These are phyloP conservation scores for Phortica magna DNA, from an alignment of 2,888 invertebrate genomes.

Conservation along the genomic window DNA sequence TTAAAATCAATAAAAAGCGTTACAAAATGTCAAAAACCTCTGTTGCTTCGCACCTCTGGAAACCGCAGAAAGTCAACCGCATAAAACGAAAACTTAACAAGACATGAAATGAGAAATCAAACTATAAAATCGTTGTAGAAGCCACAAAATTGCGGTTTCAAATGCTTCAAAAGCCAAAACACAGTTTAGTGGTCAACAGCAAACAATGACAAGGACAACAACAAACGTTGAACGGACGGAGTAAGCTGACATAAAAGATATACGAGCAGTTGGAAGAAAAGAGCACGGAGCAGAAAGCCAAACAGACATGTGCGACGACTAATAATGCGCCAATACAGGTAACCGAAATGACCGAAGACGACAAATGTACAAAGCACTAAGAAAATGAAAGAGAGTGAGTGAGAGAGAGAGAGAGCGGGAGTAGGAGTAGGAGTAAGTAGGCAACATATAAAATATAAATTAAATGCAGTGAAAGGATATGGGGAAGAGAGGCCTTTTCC, in stretches of 20 bases:
- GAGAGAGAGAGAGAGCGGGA: not conserved
- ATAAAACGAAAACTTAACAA: slow-evolving; percentile 1
- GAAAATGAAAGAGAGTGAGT: not conserved
- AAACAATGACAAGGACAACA: slow-evolving; percentile 62
- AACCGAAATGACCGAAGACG: slow-evolving; percentile 33
- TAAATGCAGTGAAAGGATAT: slow-evolving; percentile 58
- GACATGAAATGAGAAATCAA: slow-evolving; percentile 54
- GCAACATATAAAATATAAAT: slow-evolving; percentile 69
- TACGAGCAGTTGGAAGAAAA: slow-evolving; percentile 62
- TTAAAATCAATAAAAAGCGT: slow-evolving; percentile 4
- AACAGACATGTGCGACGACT: slow-evolving; percentile 12
- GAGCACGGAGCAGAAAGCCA: slow-evolving; percentile 38
- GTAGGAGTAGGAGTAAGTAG: slow-evolving; percentile 43
- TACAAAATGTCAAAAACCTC: too few relatives aligned
- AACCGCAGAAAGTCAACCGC: slow-evolving; percentile 6
- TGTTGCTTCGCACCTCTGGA: too few relatives aligned
- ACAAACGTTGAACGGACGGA: slow-evolving; percentile 35
- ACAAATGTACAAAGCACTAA: slow-evolving; percentile 48
- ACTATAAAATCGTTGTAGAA: slow-evolving; percentile 59
- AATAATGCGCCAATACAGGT: slow-evolving; percentile 30
- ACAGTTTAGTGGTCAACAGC: slow-evolving; percentile 75
- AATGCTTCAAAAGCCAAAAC: slow-evolving; percentile 74
- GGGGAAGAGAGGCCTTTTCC: not conserved
- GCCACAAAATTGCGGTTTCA: slow-evolving; percentile 70
- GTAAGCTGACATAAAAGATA: slow-evolving; percentile 42